Conservation (phyloP, 2,888 invertebrate genomes). For the Cybosia mesomella region DNA sequence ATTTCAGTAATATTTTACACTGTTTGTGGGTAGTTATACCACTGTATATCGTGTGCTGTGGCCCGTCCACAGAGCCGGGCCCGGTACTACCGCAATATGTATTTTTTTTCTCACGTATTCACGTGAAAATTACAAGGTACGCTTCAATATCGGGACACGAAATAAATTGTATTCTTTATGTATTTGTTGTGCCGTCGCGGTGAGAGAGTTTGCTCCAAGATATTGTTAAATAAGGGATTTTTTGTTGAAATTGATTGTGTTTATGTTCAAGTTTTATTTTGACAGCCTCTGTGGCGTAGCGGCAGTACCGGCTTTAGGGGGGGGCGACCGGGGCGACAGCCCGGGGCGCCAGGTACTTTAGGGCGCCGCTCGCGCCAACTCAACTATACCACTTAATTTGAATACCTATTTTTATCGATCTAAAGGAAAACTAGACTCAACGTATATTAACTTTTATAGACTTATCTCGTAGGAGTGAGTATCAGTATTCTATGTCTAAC, state of each 20-base stretch:
- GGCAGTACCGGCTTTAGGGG: too few species aligned
- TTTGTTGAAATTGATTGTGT: not conserved
- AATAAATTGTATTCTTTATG: not conserved
- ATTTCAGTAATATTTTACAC: not conserved
- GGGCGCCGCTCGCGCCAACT: too few species aligned
- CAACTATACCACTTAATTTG: too few species aligned
- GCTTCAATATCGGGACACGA: not conserved
- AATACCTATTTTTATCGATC: too few species aligned
- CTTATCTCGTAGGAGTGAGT: too few species aligned
- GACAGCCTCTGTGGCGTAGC: too few species aligned
- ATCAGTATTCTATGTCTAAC: too few species aligned
- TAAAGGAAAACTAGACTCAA: too few species aligned
- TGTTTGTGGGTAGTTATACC: not conserved
- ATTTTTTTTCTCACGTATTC: constrained; percentile 5
- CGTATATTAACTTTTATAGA: too few species aligned
- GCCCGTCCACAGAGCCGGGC: not conserved
- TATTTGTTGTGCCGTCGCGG: not conserved
- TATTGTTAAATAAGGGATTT: not conserved
- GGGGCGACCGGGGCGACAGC: too few species aligned
- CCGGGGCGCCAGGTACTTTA: too few species aligned
- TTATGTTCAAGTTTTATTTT: not conserved
- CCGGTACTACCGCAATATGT: not conserved
- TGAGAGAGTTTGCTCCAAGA: not conserved
- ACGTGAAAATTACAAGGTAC: not conserved
- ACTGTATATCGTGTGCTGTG: not conserved